phyloP scores from a whole-genome alignment of 2,797 vertebrate genomes.

The Anniella stebbinsi region DNA sequence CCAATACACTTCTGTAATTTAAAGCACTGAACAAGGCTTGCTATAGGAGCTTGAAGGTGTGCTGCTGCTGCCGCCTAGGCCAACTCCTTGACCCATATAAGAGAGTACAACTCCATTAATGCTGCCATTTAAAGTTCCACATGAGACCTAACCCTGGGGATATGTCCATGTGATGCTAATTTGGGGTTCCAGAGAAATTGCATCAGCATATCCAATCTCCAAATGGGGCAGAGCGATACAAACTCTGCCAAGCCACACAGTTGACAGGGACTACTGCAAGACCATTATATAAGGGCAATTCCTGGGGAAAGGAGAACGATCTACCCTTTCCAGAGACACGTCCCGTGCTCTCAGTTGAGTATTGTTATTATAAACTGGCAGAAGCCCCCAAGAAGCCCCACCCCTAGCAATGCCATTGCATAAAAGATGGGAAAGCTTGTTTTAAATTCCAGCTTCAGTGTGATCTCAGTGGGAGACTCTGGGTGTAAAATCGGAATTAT shows the following conservation, averaged over 20 bases:
- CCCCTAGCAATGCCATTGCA: not conserved
- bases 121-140: conserved; percentile 28
- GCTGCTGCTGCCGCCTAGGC: conserved; percentile 8
- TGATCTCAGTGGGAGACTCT: not conserved
- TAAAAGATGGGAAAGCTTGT: not conserved
- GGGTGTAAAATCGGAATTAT: not conserved
- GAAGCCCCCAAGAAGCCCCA: not conserved
- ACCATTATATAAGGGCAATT: not conserved
- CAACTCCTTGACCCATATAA: conserved; percentile 35
- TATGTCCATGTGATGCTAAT: conserved; percentile 14
- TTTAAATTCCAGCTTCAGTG: not conserved
- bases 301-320: not conserved
- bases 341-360: not conserved
- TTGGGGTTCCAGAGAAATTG: not conserved
- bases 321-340: not conserved
- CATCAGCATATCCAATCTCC: not conserved
- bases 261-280: not conserved
- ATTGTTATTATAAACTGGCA: not conserved
- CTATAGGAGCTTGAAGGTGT: conserved; percentile 6
- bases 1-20: conserved; percentile 2
- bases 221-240: not conserved
- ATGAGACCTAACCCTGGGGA: conserved; percentile 5
- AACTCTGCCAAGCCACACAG: conserved; percentile 2
- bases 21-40: conserved; percentile 19
- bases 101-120: not conserved